phyloP scores from a whole-genome alignment of 2,113 vertebrate genomes.

The Gopherus evgoodei region DNA sequence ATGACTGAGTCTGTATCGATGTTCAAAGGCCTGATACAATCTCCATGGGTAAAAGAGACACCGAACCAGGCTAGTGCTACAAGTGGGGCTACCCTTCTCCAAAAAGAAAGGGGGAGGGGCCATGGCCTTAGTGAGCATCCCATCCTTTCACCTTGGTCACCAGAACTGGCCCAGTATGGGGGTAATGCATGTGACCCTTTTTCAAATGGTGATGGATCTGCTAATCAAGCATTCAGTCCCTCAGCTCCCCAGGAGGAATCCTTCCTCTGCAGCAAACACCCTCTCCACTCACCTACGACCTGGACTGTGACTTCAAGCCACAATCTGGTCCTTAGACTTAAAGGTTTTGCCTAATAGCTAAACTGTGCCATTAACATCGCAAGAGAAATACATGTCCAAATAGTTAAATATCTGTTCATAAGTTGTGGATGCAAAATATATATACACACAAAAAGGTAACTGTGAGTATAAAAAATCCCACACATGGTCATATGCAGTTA shows the following conservation, averaged over 20 bases:
- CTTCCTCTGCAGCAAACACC: background rate
- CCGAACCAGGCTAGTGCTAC: background rate
- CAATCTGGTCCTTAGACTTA: background rate
- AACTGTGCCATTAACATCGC: background rate
- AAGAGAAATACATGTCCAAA: background rate
- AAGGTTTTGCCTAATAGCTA: background rate
- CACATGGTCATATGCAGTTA: background rate
- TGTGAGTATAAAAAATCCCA: rapidly evolving
- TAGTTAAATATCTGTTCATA: background rate
- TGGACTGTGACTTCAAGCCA: background rate
- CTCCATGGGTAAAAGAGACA: background rate
- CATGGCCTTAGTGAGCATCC: background rate
- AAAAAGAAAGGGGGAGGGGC: background rate
- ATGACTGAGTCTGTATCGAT: background rate
- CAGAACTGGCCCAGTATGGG: background rate
- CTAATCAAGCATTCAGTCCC: background rate
- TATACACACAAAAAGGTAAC: background rate
- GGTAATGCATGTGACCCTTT: background rate
- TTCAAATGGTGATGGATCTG: background rate
- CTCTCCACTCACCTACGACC: background rate
- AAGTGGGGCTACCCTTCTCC: background rate
- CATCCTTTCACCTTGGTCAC: background rate
- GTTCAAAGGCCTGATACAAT: background rate
- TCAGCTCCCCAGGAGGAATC: background rate
- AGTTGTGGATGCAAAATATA: background rate